phyloP scores from a whole-genome alignment of 2,888 invertebrate genomes.

The Hoplodrina blanda region DNA sequence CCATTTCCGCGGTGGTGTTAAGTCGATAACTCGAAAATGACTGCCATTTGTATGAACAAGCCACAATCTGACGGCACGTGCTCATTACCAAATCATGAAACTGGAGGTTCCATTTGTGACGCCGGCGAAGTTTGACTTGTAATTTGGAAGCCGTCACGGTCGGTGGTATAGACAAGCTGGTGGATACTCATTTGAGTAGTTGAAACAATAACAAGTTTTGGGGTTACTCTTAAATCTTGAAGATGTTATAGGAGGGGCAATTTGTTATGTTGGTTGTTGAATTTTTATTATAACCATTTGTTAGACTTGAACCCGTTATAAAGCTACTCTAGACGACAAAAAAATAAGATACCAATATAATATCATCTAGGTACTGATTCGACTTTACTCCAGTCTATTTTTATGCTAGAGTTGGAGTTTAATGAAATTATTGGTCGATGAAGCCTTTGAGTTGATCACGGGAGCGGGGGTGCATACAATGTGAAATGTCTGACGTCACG shows the following conservation, averaged over 20 bases:
- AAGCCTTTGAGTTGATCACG: slow-evolving; percentile 44
- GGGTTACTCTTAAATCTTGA: background rate
- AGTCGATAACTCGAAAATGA: slow-evolving; percentile 91
- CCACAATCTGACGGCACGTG: slow-evolving; percentile 79
- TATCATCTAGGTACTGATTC: background rate
- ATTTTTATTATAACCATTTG: background rate
- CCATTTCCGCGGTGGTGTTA: slow-evolving; percentile 87
- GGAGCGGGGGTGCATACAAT: slow-evolving; percentile 65
- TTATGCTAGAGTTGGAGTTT: slow-evolving; percentile 12
- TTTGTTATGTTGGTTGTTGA: background rate
- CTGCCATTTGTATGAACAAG: slow-evolving; percentile 83
- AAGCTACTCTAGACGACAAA: too few relatives aligned
- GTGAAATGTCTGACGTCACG: slow-evolving; percentile 81
- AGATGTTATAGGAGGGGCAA: background rate
- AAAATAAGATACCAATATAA: too few relatives aligned
- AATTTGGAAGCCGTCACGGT: slow-evolving; percentile 51
- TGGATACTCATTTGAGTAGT: slow-evolving; percentile 31
- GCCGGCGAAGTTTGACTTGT: slow-evolving; percentile 57
- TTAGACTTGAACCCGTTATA: background rate
- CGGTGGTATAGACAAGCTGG: slow-evolving; percentile 25
- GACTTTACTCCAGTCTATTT: background rate
- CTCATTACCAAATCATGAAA: slow-evolving; percentile 83
- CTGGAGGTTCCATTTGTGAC: slow-evolving; percentile 65
- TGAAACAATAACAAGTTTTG: slow-evolving; percentile 9
- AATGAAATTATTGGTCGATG: slow-evolving; percentile 41